Evolutionary conservation across 2,888 invertebrate species (phyloP), one percentile per base, ranked within the genome.

Genomic region (Rambutsinella grinnellia): DNA sequence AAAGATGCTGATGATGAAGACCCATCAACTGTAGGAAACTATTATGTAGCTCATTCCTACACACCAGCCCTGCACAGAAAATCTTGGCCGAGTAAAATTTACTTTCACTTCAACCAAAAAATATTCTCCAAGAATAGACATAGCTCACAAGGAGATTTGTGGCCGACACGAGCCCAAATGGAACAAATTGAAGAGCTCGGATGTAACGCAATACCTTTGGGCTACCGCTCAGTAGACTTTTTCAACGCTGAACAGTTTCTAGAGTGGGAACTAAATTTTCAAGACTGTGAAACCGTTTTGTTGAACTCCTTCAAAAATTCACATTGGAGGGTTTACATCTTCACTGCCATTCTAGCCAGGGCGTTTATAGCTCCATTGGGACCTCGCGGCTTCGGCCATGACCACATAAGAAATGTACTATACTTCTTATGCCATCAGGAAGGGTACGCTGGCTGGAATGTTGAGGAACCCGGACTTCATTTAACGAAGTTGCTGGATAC

Each of bases 251-350:
- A 90, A 36, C 89, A 90, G 60, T 89, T 90, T 74, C 87, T 93
- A 21, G 93, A 94, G 86, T 95, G 94, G 94, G 92, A 91, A 86
- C 88, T 94, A 2, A 89, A 90, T 49, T 94, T 94, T 85, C 93
- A 93, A 0, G 90, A 91, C 67, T 93, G 93, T 0, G 94, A 94
- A 86, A 89, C 91, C 24, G 93, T 91, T 85, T 87, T 95, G 79
- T 92, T 94, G 85, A 91, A 91, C 17, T 90, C 90, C 81, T 88
- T 94, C 85, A 23, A 36, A 0, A 90, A 91, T 85, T 89, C 91
- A 0, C 94, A 94, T 84, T 90, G 92, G 54, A 89, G 92, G 76
- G 90, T 93, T 71, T 92, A 92, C 84, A 87, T 93, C 80, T 90
- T 93, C 81, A 87, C 92, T 1, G 87, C 93, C 78, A 87, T 90